A percentile compares a stretch with the other conserved stretches of the same genome.
Evolutionary conservation across 2,113 vertebrate species (phyloP).

Genomic region (Theristicus caerulescens): DNA sequence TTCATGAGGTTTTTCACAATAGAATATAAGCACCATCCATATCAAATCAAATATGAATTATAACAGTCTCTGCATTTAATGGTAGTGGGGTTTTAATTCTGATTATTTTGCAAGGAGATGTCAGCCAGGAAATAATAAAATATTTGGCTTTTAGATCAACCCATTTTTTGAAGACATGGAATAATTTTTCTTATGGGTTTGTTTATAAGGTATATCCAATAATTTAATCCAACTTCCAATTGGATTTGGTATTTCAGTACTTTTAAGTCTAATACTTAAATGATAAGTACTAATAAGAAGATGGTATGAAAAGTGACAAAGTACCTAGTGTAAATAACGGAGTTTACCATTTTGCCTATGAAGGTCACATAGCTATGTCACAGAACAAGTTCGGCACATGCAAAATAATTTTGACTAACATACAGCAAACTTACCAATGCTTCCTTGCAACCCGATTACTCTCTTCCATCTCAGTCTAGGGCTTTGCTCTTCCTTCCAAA

Average conservation of each 20-base stretch:
- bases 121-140: not conserved
- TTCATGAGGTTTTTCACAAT: not conserved
- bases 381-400: not conserved
- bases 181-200: not conserved
- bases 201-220: not conserved
- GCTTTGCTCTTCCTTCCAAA: not conserved
- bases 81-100: not conserved
- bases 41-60: not conserved
- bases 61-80: not conserved
- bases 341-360: not conserved
- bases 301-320: not conserved
- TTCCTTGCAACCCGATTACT: not conserved
- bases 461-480: not conserved
- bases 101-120: not conserved
- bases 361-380: not conserved
- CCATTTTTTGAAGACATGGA: not conserved
- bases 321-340: not conserved
- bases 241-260: not conserved
- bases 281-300: not conserved
- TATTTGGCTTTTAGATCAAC: not conserved
- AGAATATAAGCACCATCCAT: not conserved
- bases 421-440: not conserved
- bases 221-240: not conserved
- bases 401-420: not conserved
- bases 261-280: not conserved